Base-by-base conservation (phyloP, 2,888 invertebrate species). In the Villa cingulata region DNA sequence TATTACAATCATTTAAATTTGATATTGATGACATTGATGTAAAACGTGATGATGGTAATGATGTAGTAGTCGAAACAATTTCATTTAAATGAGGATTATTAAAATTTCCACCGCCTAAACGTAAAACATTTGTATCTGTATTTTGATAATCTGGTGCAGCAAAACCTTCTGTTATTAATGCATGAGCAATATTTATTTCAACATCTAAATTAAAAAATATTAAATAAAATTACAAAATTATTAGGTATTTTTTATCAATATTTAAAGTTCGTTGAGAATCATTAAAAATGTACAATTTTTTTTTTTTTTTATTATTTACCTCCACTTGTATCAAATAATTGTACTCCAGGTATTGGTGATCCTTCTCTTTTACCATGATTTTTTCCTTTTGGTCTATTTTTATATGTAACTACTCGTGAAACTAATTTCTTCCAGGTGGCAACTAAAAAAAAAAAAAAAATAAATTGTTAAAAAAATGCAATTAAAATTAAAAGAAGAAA, bases 371-470 rank as follows among this genome's bases (percentile, higher is more conserved):
- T 56, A 17, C 58, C 54, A 15, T 55, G 57, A 29, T 56, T 57
- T 15, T 12, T 17, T 9, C 58, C 53, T 49, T 64, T 64, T 54
- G 77, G 62, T 17, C 74, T 68, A 57, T 80, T 76, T 63, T 77
- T 78, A 63, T 84, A 88, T 1, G 81, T 78, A 47, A 81, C 78
- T 17, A 87, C 82, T 56, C 79, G 78, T 0, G 88, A 86, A 45
- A 81, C 75, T 1, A 92, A 62, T 5, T 81, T 73, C 61, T 84
- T 84, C 91, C 91, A 92, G 58, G 83, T 77, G 0, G 83, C 84
- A 43, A 81, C 78, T 74, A 68, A 56, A 46, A 54, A n/a, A 59
- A 39, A 39, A 18, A 27, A 19, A 39, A 32, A 45, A 14, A 18
- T 32, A 10, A n/a, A n/a, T n/a, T n/a, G n/a, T n/a, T n/a, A n/a